Percentiles rank a stretch among this genome's conserved stretches.
Conservation (phyloP, 2,888 invertebrate genomes). For the Alitta virens region DNA sequence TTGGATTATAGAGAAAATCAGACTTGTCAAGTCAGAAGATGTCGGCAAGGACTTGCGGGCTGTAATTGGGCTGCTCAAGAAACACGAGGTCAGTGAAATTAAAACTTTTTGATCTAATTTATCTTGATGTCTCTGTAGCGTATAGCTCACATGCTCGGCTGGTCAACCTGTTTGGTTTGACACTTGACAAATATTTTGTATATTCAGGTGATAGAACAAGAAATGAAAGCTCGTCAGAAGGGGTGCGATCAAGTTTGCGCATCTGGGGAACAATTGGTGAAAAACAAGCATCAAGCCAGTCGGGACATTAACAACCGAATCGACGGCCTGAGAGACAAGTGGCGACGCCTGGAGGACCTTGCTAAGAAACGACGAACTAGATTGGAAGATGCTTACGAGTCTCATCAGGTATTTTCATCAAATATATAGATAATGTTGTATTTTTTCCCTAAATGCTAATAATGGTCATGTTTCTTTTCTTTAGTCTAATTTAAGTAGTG, state of each 20-base stretch:
- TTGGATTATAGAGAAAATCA: constrained; percentile 92
- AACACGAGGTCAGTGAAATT: constrained; percentile 71
- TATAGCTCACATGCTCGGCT: too few relatives aligned
- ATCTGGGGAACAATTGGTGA: constrained; percentile 73
- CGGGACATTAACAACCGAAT: constrained; percentile 81
- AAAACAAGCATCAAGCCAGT: constrained; percentile 78
- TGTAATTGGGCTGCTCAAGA: constrained; percentile 84
- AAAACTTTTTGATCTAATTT: neutral
- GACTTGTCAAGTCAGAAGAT: constrained; percentile 88
- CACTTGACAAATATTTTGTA: too few relatives aligned
- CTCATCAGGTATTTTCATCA: constrained; percentile 90
- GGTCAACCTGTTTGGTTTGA: too few relatives aligned
- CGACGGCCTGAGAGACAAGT: constrained; percentile 77
- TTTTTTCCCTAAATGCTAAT: too few relatives aligned
- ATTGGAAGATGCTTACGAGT: constrained; percentile 83
- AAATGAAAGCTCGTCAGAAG: constrained; percentile 69
- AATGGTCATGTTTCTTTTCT: too few relatives aligned
- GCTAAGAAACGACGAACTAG: constrained; percentile 65
- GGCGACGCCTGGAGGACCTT: constrained; percentile 84
- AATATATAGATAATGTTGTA: too few relatives aligned
- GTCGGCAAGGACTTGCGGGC: constrained; percentile 90
- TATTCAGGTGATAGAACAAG: constrained; percentile 70
- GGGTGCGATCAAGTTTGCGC: constrained; percentile 61
- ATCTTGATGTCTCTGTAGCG: too few relatives aligned
- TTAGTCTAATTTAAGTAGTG: too few relatives aligned